These are phyloP conservation scores for Hyalella azteca DNA, from an alignment of 2,888 invertebrate genomes.

Conservation along the genomic window DNA sequence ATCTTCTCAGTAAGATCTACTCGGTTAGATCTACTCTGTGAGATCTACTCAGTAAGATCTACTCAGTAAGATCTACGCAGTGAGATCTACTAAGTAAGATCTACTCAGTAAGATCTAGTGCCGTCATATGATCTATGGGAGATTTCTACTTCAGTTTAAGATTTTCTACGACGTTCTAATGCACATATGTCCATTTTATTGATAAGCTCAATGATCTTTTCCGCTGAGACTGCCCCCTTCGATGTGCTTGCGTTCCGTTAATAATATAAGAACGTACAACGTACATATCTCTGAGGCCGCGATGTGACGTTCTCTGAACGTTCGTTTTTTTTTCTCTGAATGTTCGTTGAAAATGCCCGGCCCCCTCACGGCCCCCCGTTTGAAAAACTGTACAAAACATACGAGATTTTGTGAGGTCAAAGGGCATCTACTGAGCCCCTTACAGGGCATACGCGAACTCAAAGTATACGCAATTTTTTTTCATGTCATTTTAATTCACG, in stretches of 20 bases:
- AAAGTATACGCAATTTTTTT: too few relatives aligned
- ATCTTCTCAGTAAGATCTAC: too few relatives aligned
- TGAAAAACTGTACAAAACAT: neutral
- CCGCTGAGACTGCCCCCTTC: neutral
- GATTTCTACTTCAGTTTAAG: constrained; percentile 22
- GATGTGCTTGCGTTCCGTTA: neutral
- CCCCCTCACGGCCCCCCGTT: neutral
- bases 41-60: too few relatives aligned
- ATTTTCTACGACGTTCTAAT: constrained; percentile 20
- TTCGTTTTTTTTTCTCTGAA: neutral
- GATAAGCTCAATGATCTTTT: neutral
- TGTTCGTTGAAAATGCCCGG: neutral
- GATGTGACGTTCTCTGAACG: neutral
- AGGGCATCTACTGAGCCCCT: too few relatives aligned
- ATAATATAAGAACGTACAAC: too few relatives aligned
- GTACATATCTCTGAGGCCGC: too few relatives aligned
- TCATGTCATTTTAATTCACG: too few relatives aligned
- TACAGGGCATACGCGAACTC: too few relatives aligned
- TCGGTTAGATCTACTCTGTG: too few relatives aligned
- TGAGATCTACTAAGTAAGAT: too few relatives aligned
- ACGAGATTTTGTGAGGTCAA: too few relatives aligned
- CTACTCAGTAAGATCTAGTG: constrained; percentile 28
- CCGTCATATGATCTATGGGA: neutral
- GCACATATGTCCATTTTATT: constrained; percentile 22
- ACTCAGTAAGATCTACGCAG: too few relatives aligned